Conservation (phyloP, 1,140 invertebrate genomes). For the Drosophila melanogaster region Release_6_plus_ISO1_MT NC_004354.4:9129501-9130000, state of each 20-base stretch:
- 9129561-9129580: slow-evolving; percentile 73
- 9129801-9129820: neutral
- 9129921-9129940: slow-evolving; percentile 8
- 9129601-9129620: slow-evolving; percentile 32
- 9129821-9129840: neutral
- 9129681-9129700: neutral
- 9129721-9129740: neutral
- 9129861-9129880: neutral
- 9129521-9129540: slow-evolving; percentile 77
- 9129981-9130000: slow-evolving; percentile 66
- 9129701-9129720: neutral
- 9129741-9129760: neutral
- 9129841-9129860: neutral
- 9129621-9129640: slow-evolving; percentile 17
- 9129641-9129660: slow-evolving; percentile 15
- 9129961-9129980: slow-evolving; percentile 74
- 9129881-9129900: neutral
- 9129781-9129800: neutral
- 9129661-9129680: neutral
- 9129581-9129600: slow-evolving; percentile 35
- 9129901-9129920: neutral
- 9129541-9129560: slow-evolving; percentile 77
- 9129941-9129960: slow-evolving; percentile 41
- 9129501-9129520: slow-evolving; percentile 42
- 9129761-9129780: neutral